Base-by-base conservation (phyloP, 2,797 vertebrate species). In the Gymnoscopelus braueri region DNA sequence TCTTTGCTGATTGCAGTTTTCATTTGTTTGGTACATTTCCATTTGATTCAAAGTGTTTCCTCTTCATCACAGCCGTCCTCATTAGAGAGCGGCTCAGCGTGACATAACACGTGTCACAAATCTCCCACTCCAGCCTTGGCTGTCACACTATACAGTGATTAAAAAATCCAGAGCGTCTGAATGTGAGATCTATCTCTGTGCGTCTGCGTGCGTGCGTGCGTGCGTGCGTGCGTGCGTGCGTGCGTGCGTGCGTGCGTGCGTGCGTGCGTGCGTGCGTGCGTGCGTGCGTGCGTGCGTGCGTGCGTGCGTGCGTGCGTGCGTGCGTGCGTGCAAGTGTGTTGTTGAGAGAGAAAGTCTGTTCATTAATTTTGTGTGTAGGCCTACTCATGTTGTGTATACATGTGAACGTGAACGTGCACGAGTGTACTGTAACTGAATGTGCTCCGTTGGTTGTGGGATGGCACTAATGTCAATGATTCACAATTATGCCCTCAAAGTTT, bases 31-130 rank as follows among this genome's bases (percentile, higher is more conserved):
- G 59, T 60, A 8, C 49, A 26, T 74, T 72, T 69, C 51, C 39
- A 15, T 77, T 82, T 80, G 60, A 75, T 65, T 63, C 62, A 5
- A 24, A 65, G 59, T 19, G 5, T 3, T 44, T 62, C 52, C 51
- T 49, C 39, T 62, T 54, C 1, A 64, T 78, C 69, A 51, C 71
- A 79, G 79, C 74, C 15, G 3, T 79, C 70, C 67, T 87, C 71
- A 71, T 84, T 80, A 81, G 74, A 81, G 69, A 74, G 75, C 14
- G 1, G 11, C 68, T 73, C 61, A 9, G 15, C 5, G 39, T 80
- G 81, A 82, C 78, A 78, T 66, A 69, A 77, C 65, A 61, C 63
- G 32, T 56, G 65, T 75, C 74, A 68, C 65, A 79, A 75, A 88
- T 84, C 75, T 74, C 65, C 67, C 3, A 51, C 54, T 64, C 57